Percentiles rank a stretch among this genome's conserved stretches.
Conservation (phyloP, 53 echinoderm and acorn worm genomes). For the Paracentrotus lividus region DNA sequence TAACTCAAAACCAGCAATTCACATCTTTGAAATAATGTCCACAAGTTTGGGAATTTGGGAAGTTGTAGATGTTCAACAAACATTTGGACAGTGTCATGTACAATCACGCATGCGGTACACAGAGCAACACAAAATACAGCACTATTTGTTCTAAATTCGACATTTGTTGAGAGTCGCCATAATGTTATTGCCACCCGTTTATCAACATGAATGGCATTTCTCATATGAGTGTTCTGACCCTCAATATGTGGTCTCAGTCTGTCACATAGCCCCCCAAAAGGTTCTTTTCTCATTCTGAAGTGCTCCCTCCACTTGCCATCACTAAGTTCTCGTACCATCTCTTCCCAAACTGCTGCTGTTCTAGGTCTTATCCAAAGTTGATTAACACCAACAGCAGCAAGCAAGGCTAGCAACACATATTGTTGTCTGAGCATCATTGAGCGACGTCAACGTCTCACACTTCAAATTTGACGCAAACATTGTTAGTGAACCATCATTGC, state of each 20-base stretch:
- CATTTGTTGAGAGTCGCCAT: not conserved
- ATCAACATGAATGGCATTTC: not conserved
- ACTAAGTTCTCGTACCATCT: not conserved
- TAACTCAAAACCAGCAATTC: conserved; percentile 25
- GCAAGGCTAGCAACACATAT: no score
- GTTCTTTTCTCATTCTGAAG: not conserved
- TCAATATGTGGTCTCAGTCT: not conserved
- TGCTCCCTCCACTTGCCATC: not conserved
- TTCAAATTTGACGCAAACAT: no score
- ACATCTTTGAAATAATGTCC: not conserved
- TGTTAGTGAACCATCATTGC: no score
- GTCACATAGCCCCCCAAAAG: not conserved
- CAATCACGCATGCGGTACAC: not conserved
- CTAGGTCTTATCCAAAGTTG: no score
- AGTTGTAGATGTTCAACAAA: not conserved
- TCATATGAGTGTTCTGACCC: not conserved
- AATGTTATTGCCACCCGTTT: not conserved
- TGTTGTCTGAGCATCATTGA: no score
- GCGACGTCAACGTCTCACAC: no score
- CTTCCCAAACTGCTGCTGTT: not conserved
- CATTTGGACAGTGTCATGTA: not conserved
- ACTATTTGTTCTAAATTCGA: not conserved
- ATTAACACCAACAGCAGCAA: no score
- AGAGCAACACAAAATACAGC: not conserved
- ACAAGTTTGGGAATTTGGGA: no score